These are phyloP conservation scores for Chloroceryle inda DNA, from an alignment of 2,797 vertebrate genomes.

Conservation along the genomic window DNA sequence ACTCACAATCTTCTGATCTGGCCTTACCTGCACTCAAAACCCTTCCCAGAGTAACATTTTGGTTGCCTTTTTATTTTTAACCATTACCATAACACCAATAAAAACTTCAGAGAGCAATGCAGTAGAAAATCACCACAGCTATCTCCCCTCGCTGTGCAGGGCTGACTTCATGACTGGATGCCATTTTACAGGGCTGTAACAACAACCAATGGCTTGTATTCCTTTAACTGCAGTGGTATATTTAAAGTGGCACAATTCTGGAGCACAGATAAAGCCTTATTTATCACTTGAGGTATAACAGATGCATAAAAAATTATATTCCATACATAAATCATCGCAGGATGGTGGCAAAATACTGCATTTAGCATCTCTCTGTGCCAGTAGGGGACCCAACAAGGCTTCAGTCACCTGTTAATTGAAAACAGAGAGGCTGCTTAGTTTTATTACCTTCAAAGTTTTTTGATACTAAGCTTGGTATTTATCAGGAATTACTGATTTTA, in stretches of 20 bases:
- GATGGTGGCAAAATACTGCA: background rate
- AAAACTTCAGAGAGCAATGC: background rate
- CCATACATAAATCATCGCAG: constrained; percentile 3
- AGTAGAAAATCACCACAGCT: background rate
- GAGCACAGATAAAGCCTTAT: constrained; percentile 15
- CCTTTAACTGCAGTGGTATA: constrained; percentile 30
- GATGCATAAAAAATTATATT: constrained; percentile 39
- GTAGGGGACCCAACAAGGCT: background rate
- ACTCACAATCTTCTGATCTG: background rate
- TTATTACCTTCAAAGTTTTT: background rate
- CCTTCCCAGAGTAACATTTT: background rate
- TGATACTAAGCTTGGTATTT: background rate
- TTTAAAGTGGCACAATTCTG: constrained; percentile 41
- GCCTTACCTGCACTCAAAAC: background rate
- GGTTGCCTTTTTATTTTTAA: background rate
- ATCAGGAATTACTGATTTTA: background rate
- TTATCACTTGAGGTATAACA: constrained; percentile 40
- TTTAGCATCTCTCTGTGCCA: constrained; percentile 22
- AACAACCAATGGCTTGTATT: constrained; percentile 1
- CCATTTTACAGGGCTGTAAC: constrained; percentile 36
- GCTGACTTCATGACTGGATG: background rate
- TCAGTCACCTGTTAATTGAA: background rate
- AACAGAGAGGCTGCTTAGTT: constrained; percentile 5
- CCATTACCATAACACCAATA: background rate
- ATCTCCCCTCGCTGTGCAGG: background rate